phyloP scores from a whole-genome alignment of 2,797 vertebrate genomes.

The Muscicapa comitata region DNA sequence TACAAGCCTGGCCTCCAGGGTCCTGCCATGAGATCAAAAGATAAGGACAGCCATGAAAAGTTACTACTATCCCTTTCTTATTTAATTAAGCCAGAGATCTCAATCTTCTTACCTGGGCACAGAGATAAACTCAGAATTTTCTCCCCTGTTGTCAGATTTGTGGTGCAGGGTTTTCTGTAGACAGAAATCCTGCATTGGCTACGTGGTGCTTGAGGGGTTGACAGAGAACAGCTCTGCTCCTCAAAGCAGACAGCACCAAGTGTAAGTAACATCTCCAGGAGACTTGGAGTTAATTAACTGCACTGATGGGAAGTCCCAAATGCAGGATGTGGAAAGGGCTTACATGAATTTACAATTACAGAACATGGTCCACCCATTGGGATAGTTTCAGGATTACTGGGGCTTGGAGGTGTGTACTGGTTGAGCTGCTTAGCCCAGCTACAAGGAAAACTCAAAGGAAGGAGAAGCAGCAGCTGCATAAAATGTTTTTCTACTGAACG shows the following conservation, averaged over 20 bases:
- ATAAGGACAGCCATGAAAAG: not conserved
- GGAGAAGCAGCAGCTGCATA: not conserved
- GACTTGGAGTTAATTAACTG: not conserved
- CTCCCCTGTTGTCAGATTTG: not conserved
- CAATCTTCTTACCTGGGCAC: not conserved
- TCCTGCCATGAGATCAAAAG: not conserved
- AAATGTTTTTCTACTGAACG: not conserved
- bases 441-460: not conserved
- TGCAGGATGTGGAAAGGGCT: not conserved
- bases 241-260: not conserved
- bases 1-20: not conserved
- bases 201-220: fast-evolving
- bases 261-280: not conserved
- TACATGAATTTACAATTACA: not conserved
- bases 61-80: not conserved
- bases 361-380: not conserved
- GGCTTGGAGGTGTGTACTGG: not conserved
- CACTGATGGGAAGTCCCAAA: not conserved
- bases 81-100: not conserved
- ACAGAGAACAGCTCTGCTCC: not conserved
- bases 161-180: not conserved
- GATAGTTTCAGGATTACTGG: not conserved
- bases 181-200: not conserved
- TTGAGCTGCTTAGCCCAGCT: not conserved
- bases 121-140: not conserved